Conservation (phyloP, 1,140 invertebrate species). For the Scaptomyza pallida region DNA sequence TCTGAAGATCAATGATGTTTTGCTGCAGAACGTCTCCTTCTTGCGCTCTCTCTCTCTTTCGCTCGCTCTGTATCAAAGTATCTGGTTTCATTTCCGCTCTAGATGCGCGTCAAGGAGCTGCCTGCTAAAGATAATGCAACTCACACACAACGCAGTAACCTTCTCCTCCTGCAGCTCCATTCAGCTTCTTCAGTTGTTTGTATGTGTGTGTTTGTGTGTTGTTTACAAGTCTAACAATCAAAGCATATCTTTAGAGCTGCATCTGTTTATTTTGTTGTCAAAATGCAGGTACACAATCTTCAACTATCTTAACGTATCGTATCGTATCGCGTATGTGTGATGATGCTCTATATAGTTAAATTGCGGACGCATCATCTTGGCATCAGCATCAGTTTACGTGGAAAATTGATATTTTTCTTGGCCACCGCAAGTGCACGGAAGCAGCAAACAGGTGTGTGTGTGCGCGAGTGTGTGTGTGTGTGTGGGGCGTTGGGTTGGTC, state of each 20-base stretch:
- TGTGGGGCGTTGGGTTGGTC: slow-evolving; percentile 34
- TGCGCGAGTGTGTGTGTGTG: slow-evolving; percentile 41
- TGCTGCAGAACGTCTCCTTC: slow-evolving; percentile 25
- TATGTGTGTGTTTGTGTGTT: slow-evolving; percentile 60
- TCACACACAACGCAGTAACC: slow-evolving; percentile 15
- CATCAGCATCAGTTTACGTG: slow-evolving; percentile 59
- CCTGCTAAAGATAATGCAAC: slow-evolving; percentile 54
- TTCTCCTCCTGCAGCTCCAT: slow-evolving; percentile 25
- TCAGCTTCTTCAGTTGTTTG: slow-evolving; percentile 55
- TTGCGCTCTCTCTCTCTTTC: slow-evolving; percentile 6
- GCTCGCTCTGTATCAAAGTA: slow-evolving; percentile 64
- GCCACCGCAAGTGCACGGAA: slow-evolving; percentile 73
- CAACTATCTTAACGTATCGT: background rate
- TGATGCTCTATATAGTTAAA: slow-evolving; percentile 50
- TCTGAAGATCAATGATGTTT: slow-evolving; percentile 33
- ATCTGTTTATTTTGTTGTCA: slow-evolving; percentile 81
- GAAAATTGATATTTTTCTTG: slow-evolving; percentile 81
- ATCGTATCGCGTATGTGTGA: slow-evolving; percentile 5
- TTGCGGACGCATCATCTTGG: slow-evolving; percentile 55
- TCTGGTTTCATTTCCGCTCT: slow-evolving; percentile 83
- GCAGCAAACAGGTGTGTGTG: slow-evolving; percentile 67
- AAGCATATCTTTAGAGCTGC: slow-evolving; percentile 67
- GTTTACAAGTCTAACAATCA: slow-evolving; percentile 80
- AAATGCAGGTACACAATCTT: slow-evolving; percentile 69
- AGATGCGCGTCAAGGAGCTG: slow-evolving; percentile 64